Base-by-base conservation (phyloP, 2,113 vertebrate genomes). In the Cariama cristata region DNA sequence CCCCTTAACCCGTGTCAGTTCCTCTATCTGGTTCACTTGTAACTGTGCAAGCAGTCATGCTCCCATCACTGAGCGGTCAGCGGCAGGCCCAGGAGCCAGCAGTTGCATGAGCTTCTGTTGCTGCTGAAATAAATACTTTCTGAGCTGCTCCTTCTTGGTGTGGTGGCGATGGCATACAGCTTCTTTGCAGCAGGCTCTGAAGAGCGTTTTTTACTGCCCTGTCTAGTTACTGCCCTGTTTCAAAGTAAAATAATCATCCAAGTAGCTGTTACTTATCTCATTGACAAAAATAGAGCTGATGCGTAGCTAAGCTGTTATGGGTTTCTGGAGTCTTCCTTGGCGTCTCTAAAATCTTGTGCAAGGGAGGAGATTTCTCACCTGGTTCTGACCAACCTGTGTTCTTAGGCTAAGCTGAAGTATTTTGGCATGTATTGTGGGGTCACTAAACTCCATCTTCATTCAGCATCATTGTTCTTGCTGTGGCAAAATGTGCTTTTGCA, bases 1-100 rank as follows among this genome's bases (percentile, higher is more conserved):
- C 40, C 45, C 42, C n/a, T 89, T 53, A 32, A 33, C 35, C 32
- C 1, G 2, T 17, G 38, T 24, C 32, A 24, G 42, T 44, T 82
- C 50, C 73, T 58, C 12, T 7, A 1, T 49, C 47, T 71, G 52
- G 24, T 79, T 88, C 44, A 6, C 44, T 75, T 23, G 66, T 30
- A 59, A 20, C 42, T 4, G 11, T 44, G 75, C 49, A 12, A 55
- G 47, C 64, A 40, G 15, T 30, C 0, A 1, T 44, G 56, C 14
- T 79, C 12, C 52, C 4, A 1, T 75, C 1, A 2, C 45, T 7
- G 15, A 23, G 74, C 5, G 2, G 27, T 42, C 1, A 0, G 28
- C 1, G 3, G 47, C 10, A 35, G 55, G 33, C 42, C 28, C 4
- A 1, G 35, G 52, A 86, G 67, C 30, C 24, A 11, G 16, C 1